These are phyloP conservation scores for Rhagonycha fulva DNA, from an alignment of 2,888 invertebrate genomes.

Conservation along the genomic window DNA sequence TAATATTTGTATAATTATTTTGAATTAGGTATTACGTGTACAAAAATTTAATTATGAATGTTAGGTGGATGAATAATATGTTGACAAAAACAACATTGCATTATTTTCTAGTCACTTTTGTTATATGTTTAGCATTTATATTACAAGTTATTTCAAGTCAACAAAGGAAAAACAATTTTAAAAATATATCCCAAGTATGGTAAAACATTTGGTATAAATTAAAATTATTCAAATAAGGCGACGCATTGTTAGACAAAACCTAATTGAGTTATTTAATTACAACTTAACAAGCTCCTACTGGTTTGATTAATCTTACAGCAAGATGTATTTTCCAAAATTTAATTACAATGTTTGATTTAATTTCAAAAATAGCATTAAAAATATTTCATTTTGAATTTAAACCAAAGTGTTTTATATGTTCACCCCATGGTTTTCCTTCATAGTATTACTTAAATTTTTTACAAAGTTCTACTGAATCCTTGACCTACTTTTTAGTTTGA, in stretches of 20 bases:
- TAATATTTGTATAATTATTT: neutral
- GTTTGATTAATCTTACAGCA: neutral
- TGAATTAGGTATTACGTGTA: neutral
- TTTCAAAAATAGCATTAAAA: neutral
- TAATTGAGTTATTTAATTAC: constrained; percentile 2
- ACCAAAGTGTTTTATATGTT: neutral
- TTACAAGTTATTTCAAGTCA: constrained; percentile 12
- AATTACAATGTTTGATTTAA: neutral
- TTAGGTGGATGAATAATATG: neutral
- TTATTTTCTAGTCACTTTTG: constrained; percentile 13
- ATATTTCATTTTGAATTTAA: neutral
- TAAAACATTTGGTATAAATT: neutral
- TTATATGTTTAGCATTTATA: constrained; percentile 22
- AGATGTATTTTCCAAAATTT: neutral
- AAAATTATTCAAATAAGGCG: constrained; percentile 2
- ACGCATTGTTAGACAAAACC: constrained; percentile 1
- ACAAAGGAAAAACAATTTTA: neutral
- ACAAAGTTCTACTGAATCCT: too few relatives aligned
- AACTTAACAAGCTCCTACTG: neutral
- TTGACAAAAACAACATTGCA: neutral
- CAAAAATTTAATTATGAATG: constrained; percentile 4
- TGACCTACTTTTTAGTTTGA: too few relatives aligned
- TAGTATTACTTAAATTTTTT: too few relatives aligned
- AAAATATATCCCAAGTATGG: neutral
- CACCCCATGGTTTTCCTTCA: too few relatives aligned